Conservation (phyloP, 2,888 invertebrate species). For the Sipha maydis region DNA sequence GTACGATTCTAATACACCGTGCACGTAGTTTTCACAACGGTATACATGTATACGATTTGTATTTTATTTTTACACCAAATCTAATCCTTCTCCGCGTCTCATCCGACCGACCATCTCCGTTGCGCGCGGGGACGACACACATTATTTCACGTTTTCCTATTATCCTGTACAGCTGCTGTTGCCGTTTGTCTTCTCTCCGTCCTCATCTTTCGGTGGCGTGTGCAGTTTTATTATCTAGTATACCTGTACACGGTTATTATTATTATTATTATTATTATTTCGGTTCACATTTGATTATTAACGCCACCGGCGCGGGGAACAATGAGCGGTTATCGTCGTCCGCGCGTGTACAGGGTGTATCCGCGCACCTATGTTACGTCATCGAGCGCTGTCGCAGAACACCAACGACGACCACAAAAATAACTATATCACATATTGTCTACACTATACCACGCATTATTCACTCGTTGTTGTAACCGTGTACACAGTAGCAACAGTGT, state of each 20-base stretch:
- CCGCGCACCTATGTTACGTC: neutral
- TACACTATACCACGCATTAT: no score
- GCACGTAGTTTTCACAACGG: neutral
- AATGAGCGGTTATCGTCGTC: slow-evolving; percentile 8
- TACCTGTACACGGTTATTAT: neutral
- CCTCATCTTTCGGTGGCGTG: neutral
- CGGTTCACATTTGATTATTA: slow-evolving; percentile 50
- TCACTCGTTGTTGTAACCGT: no score
- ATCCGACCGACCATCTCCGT: neutral
- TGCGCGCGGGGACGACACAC: slow-evolving; percentile 25
- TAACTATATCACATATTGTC: neutral
- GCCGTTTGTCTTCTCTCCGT: slow-evolving; percentile 21
- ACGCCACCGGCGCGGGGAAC: slow-evolving; percentile 32
- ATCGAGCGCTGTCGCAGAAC: neutral
- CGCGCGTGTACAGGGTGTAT: slow-evolving; percentile 10
- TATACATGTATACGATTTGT: neutral
- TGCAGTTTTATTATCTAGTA: slow-evolving; percentile 41
- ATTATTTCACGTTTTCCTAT: slow-evolving; percentile 52
- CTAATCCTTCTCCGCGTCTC: neutral
- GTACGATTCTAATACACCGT: neutral
- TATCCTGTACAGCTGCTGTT: slow-evolving; percentile 14
- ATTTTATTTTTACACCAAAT: slow-evolving; percentile 32
- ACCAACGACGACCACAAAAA: neutral
- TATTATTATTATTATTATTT: slow-evolving; percentile 49
- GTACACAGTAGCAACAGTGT: no score